Conservation (phyloP, 2,797 vertebrate species). For the Micrastur ruficollis region DNA sequence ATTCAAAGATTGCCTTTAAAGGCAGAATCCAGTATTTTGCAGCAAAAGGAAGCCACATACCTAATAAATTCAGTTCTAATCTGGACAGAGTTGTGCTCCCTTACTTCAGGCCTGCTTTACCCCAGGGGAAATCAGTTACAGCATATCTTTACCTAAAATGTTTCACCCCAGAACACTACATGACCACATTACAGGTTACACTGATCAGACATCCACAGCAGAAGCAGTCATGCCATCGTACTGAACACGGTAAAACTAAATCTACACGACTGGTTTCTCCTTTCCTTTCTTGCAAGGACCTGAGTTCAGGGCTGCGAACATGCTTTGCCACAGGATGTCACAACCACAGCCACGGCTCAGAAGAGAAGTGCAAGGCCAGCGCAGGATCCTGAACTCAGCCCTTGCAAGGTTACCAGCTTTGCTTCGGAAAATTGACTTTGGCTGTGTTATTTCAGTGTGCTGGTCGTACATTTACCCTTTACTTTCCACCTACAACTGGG, state of each 20-base stretch:
- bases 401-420: background rate
- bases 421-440: background rate
- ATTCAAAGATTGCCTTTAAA: background rate
- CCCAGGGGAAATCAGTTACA: background rate
- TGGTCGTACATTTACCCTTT: background rate
- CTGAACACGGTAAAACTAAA: background rate
- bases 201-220: background rate
- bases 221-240: fast-evolving
- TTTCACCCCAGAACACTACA: background rate
- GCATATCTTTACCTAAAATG: background rate
- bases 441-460: background rate
- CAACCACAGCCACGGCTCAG: background rate
- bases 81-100: background rate
- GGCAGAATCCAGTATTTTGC: background rate
- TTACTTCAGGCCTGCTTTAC: background rate
- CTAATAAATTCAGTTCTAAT: background rate
- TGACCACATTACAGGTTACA: fast-evolving
- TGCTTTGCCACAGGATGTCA: background rate
- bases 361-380: background rate
- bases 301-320: background rate
- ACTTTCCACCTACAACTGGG: background rate
- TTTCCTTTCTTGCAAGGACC: background rate
- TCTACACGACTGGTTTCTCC: background rate
- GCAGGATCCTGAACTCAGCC: background rate
- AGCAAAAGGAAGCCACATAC: background rate